A percentile compares a stretch with the other conserved stretches of the same genome.
These are phyloP conservation scores for Olivierus martensii DNA, from an alignment of 1,140 invertebrate genomes.

Conservation along the genomic window DNA sequence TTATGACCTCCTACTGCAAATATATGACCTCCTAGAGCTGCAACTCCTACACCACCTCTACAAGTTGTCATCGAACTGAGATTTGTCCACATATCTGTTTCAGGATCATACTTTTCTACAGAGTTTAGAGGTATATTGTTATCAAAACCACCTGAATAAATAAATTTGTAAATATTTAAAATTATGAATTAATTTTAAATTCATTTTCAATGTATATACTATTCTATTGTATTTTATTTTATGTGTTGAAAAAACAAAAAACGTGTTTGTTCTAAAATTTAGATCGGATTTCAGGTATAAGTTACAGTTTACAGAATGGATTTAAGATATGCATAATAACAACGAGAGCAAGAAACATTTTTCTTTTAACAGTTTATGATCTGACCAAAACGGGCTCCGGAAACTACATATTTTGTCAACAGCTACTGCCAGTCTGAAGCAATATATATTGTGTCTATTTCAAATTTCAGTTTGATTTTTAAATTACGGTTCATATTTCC, in stretches of 20 bases:
- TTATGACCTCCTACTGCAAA: conserved; percentile 92
- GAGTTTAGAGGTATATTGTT: conserved; percentile 37
- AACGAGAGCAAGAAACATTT: too few species aligned
- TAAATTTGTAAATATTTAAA: conserved; percentile 17
- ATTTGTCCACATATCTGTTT: conserved; percentile 33
- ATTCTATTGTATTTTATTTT: not conserved
- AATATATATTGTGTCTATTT: too few species aligned
- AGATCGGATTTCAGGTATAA: too few species aligned
- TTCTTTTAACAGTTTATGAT: too few species aligned
- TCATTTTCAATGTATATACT: not conserved
- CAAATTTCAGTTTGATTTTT: too few species aligned
- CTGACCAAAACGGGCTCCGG: too few species aligned
- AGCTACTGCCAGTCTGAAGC: too few species aligned
- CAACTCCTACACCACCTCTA: conserved; percentile 60
- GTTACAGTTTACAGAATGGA: too few species aligned
- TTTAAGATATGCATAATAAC: too few species aligned
- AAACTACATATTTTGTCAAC: too few species aligned
- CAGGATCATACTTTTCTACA: conserved; percentile 38
- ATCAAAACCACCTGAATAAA: conserved; percentile 38
- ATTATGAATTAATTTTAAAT: not conserved
- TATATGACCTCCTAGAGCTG: conserved; percentile 68
- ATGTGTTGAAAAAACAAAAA: not conserved
- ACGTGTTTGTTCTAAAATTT: not conserved
- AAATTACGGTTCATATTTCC: too few species aligned
- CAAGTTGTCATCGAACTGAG: conserved; percentile 13